A percentile compares a stretch with the other conserved stretches of the same genome.
phyloP scores from a whole-genome alignment of 2,113 vertebrate species.

The Oncorhynchus keta region DNA sequence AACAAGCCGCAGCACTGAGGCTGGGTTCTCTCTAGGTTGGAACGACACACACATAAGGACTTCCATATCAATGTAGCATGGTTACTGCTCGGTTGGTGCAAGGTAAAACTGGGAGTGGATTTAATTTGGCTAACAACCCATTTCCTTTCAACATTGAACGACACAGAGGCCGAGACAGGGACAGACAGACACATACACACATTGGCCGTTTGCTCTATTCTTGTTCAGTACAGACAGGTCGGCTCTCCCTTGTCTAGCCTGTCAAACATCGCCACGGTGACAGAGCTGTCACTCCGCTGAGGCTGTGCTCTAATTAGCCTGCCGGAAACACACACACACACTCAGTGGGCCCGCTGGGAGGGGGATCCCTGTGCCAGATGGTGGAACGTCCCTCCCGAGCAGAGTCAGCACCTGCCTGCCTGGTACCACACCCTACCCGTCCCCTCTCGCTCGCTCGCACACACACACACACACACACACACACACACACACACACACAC shows the following conservation, averaged over 20 bases:
- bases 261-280: slow-evolving; percentile 47
- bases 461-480: too few relatives aligned
- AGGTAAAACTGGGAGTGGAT: too few relatives aligned
- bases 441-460: not conserved
- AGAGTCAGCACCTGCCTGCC: slow-evolving; percentile 49
- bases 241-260: slow-evolving; percentile 16
- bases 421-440: slow-evolving; percentile 40
- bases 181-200: not conserved
- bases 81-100: too few relatives aligned
- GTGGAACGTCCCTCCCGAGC: slow-evolving; percentile 66
- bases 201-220: not conserved
- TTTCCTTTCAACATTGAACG: not conserved
- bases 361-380: slow-evolving; percentile 74
- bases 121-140: not conserved
- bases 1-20: not conserved
- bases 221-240: slow-evolving; percentile 2
- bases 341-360: slow-evolving; percentile 49
- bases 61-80: too few relatives aligned
- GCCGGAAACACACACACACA: slow-evolving; percentile 21
- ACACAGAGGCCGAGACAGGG: not conserved
- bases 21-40: too few relatives aligned
- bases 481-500: too few relatives aligned
- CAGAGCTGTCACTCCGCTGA: slow-evolving; percentile 33
- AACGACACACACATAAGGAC: too few relatives aligned
- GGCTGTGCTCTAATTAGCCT: slow-evolving; percentile 61